Conservation (phyloP, 2,113 vertebrate genomes). For the Leucopsar rothschildi region DNA sequence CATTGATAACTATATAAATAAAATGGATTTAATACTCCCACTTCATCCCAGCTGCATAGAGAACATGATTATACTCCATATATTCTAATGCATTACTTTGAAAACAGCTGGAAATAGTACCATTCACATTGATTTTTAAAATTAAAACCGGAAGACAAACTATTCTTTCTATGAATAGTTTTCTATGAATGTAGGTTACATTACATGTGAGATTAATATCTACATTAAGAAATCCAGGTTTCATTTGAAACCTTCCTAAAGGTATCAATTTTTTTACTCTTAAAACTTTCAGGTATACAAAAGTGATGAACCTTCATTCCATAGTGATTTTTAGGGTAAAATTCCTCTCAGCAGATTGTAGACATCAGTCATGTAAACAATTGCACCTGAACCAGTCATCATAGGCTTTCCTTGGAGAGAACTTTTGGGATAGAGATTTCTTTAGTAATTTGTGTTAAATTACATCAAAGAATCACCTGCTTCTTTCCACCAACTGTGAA, state of each 20-base stretch:
- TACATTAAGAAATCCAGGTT: not conserved
- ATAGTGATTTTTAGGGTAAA: not conserved
- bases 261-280: not conserved
- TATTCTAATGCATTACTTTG: not conserved
- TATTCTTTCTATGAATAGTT: not conserved
- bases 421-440: not conserved
- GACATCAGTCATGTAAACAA: not conserved
- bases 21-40: not conserved
- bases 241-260: not conserved
- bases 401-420: not conserved
- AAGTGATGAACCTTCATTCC: fast-evolving
- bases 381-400: not conserved
- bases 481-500: not conserved
- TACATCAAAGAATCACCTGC: not conserved
- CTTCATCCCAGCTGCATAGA: not conserved
- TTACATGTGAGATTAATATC: not conserved
- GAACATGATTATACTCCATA: not conserved
- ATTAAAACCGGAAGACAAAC: not conserved
- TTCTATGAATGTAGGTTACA: not conserved
- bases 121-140: not conserved
- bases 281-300: not conserved
- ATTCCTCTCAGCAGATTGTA: not conserved
- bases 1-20: not conserved
- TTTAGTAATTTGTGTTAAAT: not conserved
- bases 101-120: not conserved